Percentiles rank a stretch among this genome's conserved stretches.
These are phyloP conservation scores for Paramormyrops hopkinsi DNA, from an alignment of 2,797 vertebrate genomes.

Conservation along the genomic window DNA sequence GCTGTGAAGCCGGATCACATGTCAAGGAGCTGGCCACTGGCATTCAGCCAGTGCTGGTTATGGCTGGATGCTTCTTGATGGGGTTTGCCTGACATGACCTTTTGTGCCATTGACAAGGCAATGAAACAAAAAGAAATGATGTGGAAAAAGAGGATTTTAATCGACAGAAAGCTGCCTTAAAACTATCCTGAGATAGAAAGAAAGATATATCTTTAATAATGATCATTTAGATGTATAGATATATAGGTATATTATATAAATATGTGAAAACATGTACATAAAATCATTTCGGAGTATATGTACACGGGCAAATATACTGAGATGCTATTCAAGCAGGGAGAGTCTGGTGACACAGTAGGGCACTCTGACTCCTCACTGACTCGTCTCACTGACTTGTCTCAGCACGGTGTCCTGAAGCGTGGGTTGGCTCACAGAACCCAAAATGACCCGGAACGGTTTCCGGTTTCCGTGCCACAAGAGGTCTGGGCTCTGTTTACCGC, in stretches of 20 bases:
- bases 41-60: slow-evolving; percentile 46
- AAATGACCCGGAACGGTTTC: slow-evolving; percentile 13
- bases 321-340: background rate
- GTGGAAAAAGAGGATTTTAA: slow-evolving; percentile 66
- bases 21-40: slow-evolving; percentile 42
- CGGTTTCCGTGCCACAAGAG: slow-evolving; percentile 21
- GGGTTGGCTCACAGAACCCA: slow-evolving; percentile 17
- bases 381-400: slow-evolving; percentile 19
- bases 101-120: slow-evolving; percentile 57
- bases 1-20: slow-evolving; percentile 32
- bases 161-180: slow-evolving; percentile 96
- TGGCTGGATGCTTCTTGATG: slow-evolving; percentile 61
- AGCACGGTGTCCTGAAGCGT: slow-evolving; percentile 15
- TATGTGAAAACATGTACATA: slow-evolving; percentile 88
- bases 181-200: slow-evolving; percentile 78
- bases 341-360: slow-evolving; percentile 23
- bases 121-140: slow-evolving; percentile 62
- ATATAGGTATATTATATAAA: slow-evolving; percentile 58
- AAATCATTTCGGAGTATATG: slow-evolving; percentile 72
- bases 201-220: slow-evolving; percentile 74
- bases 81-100: slow-evolving; percentile 72
- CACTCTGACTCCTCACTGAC: slow-evolving; percentile 8
- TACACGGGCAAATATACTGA: slow-evolving; percentile 63
- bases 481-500: slow-evolving; percentile 36
- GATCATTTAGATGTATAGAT: slow-evolving; percentile 50